Evolutionary conservation across 1,140 invertebrate genomes (phyloP), one percentile per base, ranked within the genome.

Genomic region (Octopus bimaculoides): DNA sequence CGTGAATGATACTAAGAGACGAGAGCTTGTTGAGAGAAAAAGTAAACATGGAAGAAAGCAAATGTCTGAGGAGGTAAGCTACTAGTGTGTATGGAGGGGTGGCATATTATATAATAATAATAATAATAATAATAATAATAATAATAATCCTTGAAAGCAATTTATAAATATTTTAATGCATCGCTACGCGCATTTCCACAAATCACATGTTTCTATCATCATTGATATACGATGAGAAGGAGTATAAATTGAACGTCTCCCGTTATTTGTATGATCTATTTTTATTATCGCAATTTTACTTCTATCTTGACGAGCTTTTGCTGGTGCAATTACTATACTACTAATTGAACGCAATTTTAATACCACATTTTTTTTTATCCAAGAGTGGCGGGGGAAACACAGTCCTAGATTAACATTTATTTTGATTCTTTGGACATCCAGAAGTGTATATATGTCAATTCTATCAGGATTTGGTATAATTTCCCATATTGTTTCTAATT

Each of bases 401-500:
- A 66, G n/a, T 66, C n/a, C 61, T 66, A 66, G 9, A 66, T 66
- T n/a, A n/a, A 66, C 61, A 66, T n/a, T 66, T 66, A 9, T 66
- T 66, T 66, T 10, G 61, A n/a, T 66, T 66, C 61, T 66, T 66
- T n/a, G 61, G 61, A 10, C n/a, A 10, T 66, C 61, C 61, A 66
- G n/a, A 66, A n/a, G n/a, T n/a, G 61, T 66, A 66, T 66, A 66
- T n/a, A 66, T 66, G 9, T n/a, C 61, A 10, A 66, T 66, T 66
- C 9, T 66, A 66, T n/a, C 61, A 66, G 61, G 61, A 66, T 66
- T 66, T n/a, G 61, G 61, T 66, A 66, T n/a, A 66, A 66, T 66
- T n/a, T 66, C 61, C n/a, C 61, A 66, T n/a, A 66, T 66, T 66
- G 61, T 66, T 66, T 66, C 61, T n/a, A 9, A 66, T n/a, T 66